phyloP scores from a whole-genome alignment of 2,888 invertebrate genomes.

The Rotaria socialis region DNA sequence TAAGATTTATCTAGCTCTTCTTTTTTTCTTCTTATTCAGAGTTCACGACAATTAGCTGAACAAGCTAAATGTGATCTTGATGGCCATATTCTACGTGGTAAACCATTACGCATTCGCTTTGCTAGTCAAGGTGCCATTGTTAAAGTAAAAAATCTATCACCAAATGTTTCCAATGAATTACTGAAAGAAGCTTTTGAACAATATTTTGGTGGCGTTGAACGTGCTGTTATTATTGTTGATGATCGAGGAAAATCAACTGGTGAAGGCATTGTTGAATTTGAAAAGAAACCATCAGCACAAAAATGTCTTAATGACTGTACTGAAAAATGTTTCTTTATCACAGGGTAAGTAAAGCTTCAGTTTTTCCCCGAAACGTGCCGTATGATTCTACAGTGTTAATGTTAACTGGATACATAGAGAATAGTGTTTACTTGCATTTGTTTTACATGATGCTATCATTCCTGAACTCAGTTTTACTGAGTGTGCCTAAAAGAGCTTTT shows the following conservation, averaged over 20 bases:
- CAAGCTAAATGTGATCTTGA: slow-evolving; percentile 89
- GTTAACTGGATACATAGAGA: no score
- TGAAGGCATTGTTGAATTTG: slow-evolving; percentile 93
- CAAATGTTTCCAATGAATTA: slow-evolving; percentile 87
- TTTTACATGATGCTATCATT: no score
- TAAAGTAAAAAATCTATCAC: slow-evolving; percentile 83
- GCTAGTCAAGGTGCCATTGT: slow-evolving; percentile 88
- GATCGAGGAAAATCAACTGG: slow-evolving; percentile 92
- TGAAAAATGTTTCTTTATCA: slow-evolving; percentile 84
- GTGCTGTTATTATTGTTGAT: slow-evolving; percentile 87
- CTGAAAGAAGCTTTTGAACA: slow-evolving; percentile 68
- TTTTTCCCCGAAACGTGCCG: no score
- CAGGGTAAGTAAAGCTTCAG: slow-evolving; percentile 53
- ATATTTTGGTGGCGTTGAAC: slow-evolving; percentile 68
- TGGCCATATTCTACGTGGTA: slow-evolving; percentile 76
- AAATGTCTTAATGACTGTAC: slow-evolving; percentile 80
- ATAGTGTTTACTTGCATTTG: no score
- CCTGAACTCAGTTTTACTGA: no score
- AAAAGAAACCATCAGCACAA: slow-evolving; percentile 82
- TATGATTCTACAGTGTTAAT: no score
- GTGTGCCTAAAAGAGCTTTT: no score
- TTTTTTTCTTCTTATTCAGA: slow-evolving; percentile 51
- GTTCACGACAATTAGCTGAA: slow-evolving; percentile 73
- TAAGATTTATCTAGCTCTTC: neutral
- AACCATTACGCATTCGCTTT: slow-evolving; percentile 82